These are phyloP conservation scores for Eulemur coronatus DNA, from an alignment of 2,797 vertebrate genomes.

Conservation along the genomic window DNA sequence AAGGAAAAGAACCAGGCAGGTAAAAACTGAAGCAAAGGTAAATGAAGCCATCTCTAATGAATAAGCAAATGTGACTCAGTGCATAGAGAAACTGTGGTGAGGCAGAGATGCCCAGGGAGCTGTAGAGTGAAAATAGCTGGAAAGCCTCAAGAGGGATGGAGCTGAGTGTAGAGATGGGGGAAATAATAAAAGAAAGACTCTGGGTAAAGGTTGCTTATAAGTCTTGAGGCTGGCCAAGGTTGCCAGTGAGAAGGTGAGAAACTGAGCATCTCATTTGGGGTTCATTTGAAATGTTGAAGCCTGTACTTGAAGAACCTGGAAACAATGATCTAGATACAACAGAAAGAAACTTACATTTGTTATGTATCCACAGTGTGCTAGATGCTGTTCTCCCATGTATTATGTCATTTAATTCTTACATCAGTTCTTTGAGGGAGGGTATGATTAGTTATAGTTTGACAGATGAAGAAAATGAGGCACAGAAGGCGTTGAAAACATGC, in stretches of 20 bases:
- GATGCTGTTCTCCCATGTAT: neutral
- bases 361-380: neutral
- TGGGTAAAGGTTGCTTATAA: neutral
- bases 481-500: neutral
- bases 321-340: neutral
- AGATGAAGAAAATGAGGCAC: neutral
- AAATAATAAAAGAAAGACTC: neutral
- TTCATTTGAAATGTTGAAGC: neutral
- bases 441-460: neutral
- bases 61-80: neutral
- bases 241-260: neutral
- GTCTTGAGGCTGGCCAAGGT: neutral
- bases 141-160: neutral
- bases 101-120: neutral
- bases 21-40: neutral
- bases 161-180: neutral
- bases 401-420: constrained; percentile 8
- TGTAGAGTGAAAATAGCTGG: neutral
- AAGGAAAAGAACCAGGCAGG: constrained; percentile 22
- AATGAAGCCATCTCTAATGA: neutral
- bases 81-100: neutral
- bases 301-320: neutral
- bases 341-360: neutral
- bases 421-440: neutral
- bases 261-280: neutral